phyloP scores from a whole-genome alignment of 2,113 vertebrate species.

The Chaenogobius annularis region DNA sequence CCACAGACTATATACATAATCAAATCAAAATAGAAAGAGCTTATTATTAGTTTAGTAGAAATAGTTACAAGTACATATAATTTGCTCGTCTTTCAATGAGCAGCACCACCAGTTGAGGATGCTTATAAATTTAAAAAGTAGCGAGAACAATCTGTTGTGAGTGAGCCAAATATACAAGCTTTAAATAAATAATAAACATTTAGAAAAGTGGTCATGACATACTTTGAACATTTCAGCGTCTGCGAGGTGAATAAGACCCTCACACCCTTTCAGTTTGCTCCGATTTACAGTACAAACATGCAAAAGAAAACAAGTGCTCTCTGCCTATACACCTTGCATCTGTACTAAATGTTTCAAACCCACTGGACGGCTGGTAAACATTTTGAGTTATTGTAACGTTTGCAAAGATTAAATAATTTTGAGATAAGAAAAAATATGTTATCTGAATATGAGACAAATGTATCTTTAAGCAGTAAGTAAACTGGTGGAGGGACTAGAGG shows the following conservation, averaged over 20 bases:
- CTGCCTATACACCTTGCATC: conserved; percentile 22
- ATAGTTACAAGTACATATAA: background rate
- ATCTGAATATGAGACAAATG: background rate
- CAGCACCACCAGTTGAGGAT: background rate
- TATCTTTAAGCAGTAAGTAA: conserved; percentile 5
- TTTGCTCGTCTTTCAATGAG: background rate
- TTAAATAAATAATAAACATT: conserved; percentile 1
- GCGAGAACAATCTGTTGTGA: background rate
- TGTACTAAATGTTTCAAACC: background rate
- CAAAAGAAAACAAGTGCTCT: background rate
- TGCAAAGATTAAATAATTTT: background rate
- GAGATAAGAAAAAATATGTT: background rate
- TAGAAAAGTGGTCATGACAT: background rate
- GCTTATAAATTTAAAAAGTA: background rate
- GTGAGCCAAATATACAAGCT: background rate
- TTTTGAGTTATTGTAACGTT: background rate
- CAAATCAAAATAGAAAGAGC: background rate
- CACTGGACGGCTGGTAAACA: conserved; percentile 15
- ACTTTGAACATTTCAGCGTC: background rate
- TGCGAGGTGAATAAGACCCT: background rate
- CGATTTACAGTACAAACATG: background rate
- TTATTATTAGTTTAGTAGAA: background rate
- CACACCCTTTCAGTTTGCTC: background rate
- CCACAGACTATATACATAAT: conserved; percentile 17
- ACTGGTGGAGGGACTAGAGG: conserved; percentile 2